These are phyloP conservation scores for Myopa testacea DNA, from an alignment of 2,888 invertebrate genomes.

Conservation along the genomic window DNA sequence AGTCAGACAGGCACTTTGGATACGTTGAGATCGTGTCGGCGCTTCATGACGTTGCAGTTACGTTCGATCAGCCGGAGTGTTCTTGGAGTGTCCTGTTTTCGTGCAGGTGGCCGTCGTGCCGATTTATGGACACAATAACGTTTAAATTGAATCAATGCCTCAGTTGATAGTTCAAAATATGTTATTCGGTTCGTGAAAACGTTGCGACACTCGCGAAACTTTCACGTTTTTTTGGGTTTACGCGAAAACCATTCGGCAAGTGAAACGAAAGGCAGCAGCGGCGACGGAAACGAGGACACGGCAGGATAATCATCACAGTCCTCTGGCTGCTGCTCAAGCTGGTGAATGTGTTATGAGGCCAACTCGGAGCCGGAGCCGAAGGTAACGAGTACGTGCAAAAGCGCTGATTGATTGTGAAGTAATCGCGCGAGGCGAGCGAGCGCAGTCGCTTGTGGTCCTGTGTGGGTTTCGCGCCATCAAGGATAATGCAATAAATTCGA, in stretches of 20 bases:
- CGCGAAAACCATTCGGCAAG: background rate
- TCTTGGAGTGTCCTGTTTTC: background rate
- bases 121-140: no score
- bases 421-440: background rate
- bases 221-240: background rate
- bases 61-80: background rate
- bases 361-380: background rate
- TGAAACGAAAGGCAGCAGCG: background rate
- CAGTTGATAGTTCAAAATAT: background rate
- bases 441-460: background rate
- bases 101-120: no score
- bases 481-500: constrained; percentile 23
- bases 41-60: constrained; percentile 22
- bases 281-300: constrained; percentile 12
- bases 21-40: constrained; percentile 56
- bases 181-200: no score
- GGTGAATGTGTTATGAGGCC: no score
- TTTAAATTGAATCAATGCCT: background rate
- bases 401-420: constrained; percentile 10
- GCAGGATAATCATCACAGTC: constrained; percentile 17
- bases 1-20: constrained; percentile 60
- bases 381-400: background rate
- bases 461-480: constrained; percentile 16
- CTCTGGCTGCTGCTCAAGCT: background rate
- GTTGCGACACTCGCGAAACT: background rate